phyloP scores from a whole-genome alignment of 1,140 invertebrate genomes.

The Drosophila athabasca region DNA sequence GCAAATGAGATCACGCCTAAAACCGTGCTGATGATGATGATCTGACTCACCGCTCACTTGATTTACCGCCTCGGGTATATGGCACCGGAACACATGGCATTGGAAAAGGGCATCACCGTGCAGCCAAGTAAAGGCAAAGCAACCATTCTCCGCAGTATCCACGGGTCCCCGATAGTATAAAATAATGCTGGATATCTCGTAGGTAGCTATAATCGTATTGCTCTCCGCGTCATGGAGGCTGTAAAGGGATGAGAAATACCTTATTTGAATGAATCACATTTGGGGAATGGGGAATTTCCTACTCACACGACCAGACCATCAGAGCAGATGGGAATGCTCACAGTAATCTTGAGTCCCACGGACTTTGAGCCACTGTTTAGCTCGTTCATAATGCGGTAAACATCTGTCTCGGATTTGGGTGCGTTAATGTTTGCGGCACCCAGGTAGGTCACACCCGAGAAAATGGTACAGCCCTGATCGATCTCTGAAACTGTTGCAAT shows the following conservation, averaged over 20 bases:
- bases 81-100: constrained; percentile 98
- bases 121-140: constrained; percentile 99
- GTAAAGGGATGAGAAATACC: constrained; percentile 14
- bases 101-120: constrained; percentile 97
- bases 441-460: constrained; percentile 96
- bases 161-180: constrained; percentile 96
- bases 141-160: constrained; percentile 92
- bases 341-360: constrained; percentile 92
- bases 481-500: constrained; percentile 87
- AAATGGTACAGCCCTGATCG: constrained; percentile 94
- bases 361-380: constrained; percentile 88
- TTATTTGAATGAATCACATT: not conserved
- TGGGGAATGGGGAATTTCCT: not conserved
- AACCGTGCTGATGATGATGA: not conserved
- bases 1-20: constrained; percentile 1
- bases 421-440: constrained; percentile 96
- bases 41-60: constrained; percentile 87
- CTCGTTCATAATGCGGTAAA: constrained; percentile 96
- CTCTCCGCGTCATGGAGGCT: constrained; percentile 94
- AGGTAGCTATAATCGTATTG: constrained; percentile 93
- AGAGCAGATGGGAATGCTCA: constrained; percentile 95
- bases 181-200: constrained; percentile 96
- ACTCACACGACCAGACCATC: constrained; percentile 92
- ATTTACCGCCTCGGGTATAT: constrained; percentile 97
- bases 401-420: constrained; percentile 97